phyloP scores from a whole-genome alignment of 2,888 invertebrate species.

The Lysandra bellargus region DNA sequence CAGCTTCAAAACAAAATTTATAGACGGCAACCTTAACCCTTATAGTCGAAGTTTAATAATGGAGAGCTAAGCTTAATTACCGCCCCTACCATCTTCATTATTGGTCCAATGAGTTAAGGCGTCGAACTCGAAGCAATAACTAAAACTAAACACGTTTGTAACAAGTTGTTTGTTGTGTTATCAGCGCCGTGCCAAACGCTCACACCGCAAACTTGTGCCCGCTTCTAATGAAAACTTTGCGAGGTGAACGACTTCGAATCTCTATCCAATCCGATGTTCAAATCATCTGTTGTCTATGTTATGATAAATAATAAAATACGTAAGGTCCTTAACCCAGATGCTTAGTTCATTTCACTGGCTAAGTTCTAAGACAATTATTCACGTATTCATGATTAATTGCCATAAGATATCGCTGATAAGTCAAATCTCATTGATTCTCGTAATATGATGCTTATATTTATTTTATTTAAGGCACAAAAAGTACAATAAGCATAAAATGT shows the following conservation, averaged over 20 bases:
- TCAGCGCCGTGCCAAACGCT: constrained; percentile 76
- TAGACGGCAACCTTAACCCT: constrained; percentile 5
- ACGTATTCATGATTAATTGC: too few species aligned
- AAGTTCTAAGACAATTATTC: too few species aligned
- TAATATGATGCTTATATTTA: too few species aligned
- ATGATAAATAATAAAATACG: not conserved
- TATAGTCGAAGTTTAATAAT: constrained; percentile 31
- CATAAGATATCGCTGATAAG: too few species aligned
- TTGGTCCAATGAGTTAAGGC: constrained; percentile 76
- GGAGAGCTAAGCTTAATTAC: constrained; percentile 59
- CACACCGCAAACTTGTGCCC: constrained; percentile 71
- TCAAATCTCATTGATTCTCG: too few species aligned
- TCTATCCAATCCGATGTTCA: constrained; percentile 5
- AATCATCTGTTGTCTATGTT: constrained; percentile 17
- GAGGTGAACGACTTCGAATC: constrained; percentile 51
- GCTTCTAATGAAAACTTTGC: constrained; percentile 73
- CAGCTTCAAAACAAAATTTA: constrained; percentile 18
- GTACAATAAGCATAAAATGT: too few species aligned
- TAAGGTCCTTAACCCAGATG: not conserved
- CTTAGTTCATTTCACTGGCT: too few species aligned
- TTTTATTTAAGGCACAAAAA: too few species aligned
- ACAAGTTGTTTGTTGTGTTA: constrained; percentile 80
- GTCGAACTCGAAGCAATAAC: constrained; percentile 77
- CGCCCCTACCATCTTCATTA: constrained; percentile 69
- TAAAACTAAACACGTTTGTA: constrained; percentile 80